Percentiles rank a stretch among this genome's conserved stretches.
Evolutionary conservation across 2,113 vertebrate species (phyloP).

Genomic region (Isurus oxyrinchus): DNA sequence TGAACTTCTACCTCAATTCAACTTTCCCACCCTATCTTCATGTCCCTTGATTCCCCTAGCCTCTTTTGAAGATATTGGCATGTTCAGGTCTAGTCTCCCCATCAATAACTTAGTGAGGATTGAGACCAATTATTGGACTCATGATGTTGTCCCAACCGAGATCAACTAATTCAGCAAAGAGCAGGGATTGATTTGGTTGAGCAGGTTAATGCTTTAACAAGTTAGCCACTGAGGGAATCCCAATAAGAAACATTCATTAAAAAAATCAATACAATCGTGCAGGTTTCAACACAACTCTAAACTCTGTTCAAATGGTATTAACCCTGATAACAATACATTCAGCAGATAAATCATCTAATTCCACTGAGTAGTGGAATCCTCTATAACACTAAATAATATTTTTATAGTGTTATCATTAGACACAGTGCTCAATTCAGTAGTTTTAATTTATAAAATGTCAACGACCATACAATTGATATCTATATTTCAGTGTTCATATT

Average conservation of each 20-base stretch:
- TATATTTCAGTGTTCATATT: not conserved
- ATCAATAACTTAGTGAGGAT: not conserved
- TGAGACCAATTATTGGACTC: not conserved
- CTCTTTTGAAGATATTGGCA: not conserved
- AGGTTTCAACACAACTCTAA: not conserved
- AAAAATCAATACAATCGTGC: not conserved
- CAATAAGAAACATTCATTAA: not conserved
- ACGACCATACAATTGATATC: not conserved
- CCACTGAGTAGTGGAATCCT: not conserved
- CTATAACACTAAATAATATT: not conserved
- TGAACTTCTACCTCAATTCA: not conserved
- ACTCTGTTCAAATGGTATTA: not conserved
- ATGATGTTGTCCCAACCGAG: not conserved
- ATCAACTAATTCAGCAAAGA: not conserved
- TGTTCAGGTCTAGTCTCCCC: not conserved
- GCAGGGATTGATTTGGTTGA: not conserved
- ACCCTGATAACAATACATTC: not conserved
- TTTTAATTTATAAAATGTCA: not conserved
- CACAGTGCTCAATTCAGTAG: not conserved
- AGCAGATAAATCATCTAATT: not conserved
- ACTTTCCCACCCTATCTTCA: not conserved
- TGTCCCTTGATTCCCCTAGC: not conserved
- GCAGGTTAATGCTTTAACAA: not conserved
- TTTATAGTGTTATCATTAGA: not conserved
- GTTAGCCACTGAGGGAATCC: not conserved